A percentile compares a stretch with the other conserved stretches of the same genome.
Conservation (phyloP, 2,113 vertebrate genomes). For the Peromyscus maniculatus region DNA sequence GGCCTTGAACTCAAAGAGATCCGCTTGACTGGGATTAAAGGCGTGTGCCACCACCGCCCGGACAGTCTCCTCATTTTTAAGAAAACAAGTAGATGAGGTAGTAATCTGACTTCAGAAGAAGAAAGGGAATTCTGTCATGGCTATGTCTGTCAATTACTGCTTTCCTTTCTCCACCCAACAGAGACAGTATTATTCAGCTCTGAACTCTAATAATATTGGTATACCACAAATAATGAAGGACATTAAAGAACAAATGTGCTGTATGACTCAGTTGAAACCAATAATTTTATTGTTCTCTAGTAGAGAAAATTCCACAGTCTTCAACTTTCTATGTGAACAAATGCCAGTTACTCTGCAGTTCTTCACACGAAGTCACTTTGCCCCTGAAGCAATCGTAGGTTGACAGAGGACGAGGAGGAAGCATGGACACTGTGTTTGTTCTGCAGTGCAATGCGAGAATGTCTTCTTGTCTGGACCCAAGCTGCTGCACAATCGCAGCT, state of each 20-base stretch:
- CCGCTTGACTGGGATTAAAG: too few species aligned
- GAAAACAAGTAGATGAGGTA: constrained; percentile 11
- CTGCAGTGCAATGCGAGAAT: too few species aligned
- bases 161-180: constrained; percentile 50
- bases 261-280: constrained; percentile 30
- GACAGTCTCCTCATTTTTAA: constrained; percentile 5
- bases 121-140: not conserved
- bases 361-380: not conserved
- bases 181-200: not conserved
- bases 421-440: not conserved
- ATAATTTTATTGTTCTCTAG: constrained; percentile 10
- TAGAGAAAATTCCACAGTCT: not conserved
- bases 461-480: not conserved
- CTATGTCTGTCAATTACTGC: not conserved
- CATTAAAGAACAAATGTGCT: constrained; percentile 27
- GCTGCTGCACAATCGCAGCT: not conserved
- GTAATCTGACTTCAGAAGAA: constrained; percentile 36
- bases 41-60: too few species aligned
- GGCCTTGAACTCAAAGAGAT: too few species aligned
- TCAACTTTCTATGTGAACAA: not conserved
- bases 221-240: constrained; percentile 10
- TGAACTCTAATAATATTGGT: constrained; percentile 48
- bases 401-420: not conserved
- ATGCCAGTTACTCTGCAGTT: not conserved
- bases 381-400: not conserved